Percentiles rank a stretch among this genome's conserved stretches.
Conservation (phyloP, 1,140 invertebrate genomes). For the Hyphantria cunea region DNA sequence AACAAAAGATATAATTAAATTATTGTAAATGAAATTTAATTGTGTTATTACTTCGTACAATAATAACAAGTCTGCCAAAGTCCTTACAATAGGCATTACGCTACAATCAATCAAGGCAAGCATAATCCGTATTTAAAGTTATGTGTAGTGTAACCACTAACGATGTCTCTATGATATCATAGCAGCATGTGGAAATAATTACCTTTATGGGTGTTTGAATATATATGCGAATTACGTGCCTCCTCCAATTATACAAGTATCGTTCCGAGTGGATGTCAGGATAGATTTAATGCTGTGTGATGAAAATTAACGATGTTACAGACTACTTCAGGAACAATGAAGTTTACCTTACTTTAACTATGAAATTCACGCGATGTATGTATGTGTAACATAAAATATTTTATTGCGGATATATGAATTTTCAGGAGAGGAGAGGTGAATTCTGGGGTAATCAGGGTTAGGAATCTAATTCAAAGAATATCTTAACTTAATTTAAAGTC, state of each 20-base stretch:
- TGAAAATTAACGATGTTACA: too few species aligned
- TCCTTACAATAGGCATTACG: background rate
- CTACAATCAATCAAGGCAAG: conserved; percentile 24
- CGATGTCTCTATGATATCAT: conserved; percentile 29
- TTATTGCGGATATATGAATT: too few species aligned
- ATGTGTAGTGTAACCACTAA: conserved; percentile 26
- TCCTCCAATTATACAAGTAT: conserved; percentile 17
- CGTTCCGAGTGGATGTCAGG: conserved; percentile 7
- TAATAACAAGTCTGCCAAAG: background rate
- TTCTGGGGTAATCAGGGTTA: too few species aligned
- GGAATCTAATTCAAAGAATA: too few species aligned
- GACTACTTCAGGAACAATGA: too few species aligned
- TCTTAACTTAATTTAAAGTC: too few species aligned
- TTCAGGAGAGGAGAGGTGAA: too few species aligned
- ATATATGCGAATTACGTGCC: conserved; percentile 23
- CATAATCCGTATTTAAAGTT: conserved; percentile 20
- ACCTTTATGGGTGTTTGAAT: conserved; percentile 24
- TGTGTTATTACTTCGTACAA: background rate
- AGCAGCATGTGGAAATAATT: conserved; percentile 22
- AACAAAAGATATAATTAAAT: too few species aligned
- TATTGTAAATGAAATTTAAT: background rate
- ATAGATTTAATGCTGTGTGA: background rate
- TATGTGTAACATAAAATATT: too few species aligned
- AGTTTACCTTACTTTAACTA: too few species aligned
- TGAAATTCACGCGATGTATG: too few species aligned